These are phyloP conservation scores for Cryptomyrus ogoouensis DNA, from an alignment of 2,113 vertebrate species.

Conservation along the genomic window DNA sequence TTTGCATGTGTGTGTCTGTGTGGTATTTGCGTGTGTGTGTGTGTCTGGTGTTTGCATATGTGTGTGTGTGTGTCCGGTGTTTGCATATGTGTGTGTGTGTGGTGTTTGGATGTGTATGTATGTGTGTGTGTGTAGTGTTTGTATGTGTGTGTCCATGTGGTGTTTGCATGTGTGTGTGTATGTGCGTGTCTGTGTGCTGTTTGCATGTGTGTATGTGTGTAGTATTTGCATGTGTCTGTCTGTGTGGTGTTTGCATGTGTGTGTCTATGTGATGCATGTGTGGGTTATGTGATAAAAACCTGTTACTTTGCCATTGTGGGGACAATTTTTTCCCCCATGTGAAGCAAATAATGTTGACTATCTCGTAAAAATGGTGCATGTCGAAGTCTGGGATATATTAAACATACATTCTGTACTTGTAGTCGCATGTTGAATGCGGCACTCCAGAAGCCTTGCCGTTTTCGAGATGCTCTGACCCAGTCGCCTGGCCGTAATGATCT, in stretches of 20 bases:
- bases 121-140: neutral
- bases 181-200: too few relatives aligned
- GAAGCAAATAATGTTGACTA: too few relatives aligned
- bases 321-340: too few relatives aligned
- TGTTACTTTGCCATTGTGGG: too few relatives aligned
- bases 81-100: neutral
- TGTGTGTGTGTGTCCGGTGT: neutral
- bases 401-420: neutral
- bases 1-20: too few relatives aligned
- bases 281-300: too few relatives aligned
- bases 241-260: too few relatives aligned
- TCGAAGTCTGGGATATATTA: neutral
- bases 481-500: neutral
- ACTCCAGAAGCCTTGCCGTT: neutral
- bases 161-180: neutral
- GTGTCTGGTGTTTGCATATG: too few relatives aligned
- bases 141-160: neutral
- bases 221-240: too few relatives aligned
- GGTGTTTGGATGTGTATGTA: neutral
- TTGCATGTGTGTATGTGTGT: too few relatives aligned
- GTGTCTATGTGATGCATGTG: too few relatives aligned
- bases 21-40: too few relatives aligned
- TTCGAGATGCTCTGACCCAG: neutral
- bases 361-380: neutral
- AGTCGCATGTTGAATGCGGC: neutral